phyloP scores from a whole-genome alignment of 2,888 invertebrate genomes.

The Phorcus lineatus region DNA sequence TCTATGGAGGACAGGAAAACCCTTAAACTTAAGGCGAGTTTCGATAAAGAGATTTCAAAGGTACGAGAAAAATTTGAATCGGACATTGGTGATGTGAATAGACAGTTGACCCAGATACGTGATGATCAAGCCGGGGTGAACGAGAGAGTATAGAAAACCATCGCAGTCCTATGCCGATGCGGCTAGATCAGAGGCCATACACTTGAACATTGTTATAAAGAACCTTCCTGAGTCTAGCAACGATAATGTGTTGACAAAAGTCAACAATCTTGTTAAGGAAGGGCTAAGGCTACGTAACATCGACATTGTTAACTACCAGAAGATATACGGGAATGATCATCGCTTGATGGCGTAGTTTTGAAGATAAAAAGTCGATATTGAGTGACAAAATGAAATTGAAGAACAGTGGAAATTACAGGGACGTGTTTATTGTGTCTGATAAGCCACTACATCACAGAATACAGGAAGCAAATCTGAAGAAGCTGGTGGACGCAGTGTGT shows the following conservation, averaged over 20 bases:
- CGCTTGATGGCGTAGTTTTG: neutral
- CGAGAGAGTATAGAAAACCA: no score
- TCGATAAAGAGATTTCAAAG: no score
- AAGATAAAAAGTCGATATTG: neutral
- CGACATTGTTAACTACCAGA: neutral
- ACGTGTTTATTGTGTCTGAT: neutral
- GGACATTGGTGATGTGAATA: no score
- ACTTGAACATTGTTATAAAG: neutral
- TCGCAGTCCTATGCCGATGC: no score
- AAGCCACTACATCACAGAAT: neutral
- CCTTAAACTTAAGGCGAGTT: no score
- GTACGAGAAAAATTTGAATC: no score
- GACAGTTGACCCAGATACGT: no score
- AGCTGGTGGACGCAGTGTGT: neutral
- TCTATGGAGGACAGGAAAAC: no score
- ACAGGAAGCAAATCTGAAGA: neutral
- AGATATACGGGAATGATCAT: neutral
- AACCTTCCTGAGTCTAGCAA: neutral
- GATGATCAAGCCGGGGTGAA: no score
- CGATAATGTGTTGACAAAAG: neutral
- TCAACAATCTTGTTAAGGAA: neutral
- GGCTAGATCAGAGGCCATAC: no score
- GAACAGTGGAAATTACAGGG: neutral
- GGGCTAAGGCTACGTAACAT: neutral
- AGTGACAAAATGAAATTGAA: neutral